Conservation (phyloP, 2,113 vertebrate species). For the Thinocorus orbignyianus region DNA sequence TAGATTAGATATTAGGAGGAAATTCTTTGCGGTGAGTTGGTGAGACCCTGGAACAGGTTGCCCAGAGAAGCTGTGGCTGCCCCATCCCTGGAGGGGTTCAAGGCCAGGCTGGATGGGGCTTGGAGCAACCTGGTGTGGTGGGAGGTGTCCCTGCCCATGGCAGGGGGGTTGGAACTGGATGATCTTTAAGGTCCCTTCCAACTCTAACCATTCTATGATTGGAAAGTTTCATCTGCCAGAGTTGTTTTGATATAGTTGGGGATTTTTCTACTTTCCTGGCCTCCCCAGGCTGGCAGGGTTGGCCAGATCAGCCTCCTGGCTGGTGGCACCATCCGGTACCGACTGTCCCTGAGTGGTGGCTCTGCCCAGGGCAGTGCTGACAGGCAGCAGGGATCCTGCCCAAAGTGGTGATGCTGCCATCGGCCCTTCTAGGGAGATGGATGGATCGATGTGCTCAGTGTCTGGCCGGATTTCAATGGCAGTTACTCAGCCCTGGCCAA, state of each 20-base stretch:
- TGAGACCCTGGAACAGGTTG: too few species aligned
- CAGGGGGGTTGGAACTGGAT: too few species aligned
- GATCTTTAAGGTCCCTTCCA: too few species aligned
- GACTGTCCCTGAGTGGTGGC: background rate
- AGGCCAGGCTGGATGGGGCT: too few species aligned
- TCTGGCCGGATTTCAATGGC: background rate
- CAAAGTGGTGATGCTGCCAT: too few species aligned
- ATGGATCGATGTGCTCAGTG: rapidly evolving
- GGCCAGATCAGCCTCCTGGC: background rate
- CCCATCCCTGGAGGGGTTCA: too few species aligned
- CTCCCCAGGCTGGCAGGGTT: background rate
- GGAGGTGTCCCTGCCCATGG: too few species aligned
- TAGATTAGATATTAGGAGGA: too few species aligned
- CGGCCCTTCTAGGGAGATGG: rapidly evolving
- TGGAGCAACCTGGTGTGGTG: too few species aligned
- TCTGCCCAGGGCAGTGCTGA: background rate
- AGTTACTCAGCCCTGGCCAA: background rate
- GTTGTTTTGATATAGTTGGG: background rate
- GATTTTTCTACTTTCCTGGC: background rate
- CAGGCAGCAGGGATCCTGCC: background rate
- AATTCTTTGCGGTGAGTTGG: too few species aligned
- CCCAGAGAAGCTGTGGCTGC: too few species aligned
- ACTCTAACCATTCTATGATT: too few species aligned
- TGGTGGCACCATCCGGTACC: background rate
- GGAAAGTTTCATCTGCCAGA: background rate